Evolutionary conservation across 2,797 vertebrate species (phyloP).

Genomic region (Acanthis flammea): DNA sequence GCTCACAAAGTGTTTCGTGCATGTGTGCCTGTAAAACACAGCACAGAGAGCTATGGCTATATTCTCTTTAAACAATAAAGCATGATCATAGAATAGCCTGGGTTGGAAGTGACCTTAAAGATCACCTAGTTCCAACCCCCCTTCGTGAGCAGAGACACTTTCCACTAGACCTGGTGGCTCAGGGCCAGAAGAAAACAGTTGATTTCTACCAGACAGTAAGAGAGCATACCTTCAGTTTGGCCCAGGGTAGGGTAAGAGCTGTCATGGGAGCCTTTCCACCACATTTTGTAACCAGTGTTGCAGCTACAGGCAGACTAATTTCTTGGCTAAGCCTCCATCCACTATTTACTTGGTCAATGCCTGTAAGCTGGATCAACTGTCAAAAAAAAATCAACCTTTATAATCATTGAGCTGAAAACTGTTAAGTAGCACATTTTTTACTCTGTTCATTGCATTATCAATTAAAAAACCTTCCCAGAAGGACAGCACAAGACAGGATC

Average conservation of each 20-base stretch:
- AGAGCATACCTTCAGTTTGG: background rate
- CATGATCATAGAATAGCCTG: background rate
- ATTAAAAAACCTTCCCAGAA: background rate
- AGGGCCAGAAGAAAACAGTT: background rate
- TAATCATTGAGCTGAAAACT: background rate
- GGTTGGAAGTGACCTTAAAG: background rate
- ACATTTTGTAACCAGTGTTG: background rate
- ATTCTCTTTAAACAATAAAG: background rate
- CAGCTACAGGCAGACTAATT: background rate
- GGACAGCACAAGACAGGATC: background rate
- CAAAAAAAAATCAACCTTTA: background rate
- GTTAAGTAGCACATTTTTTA: background rate
- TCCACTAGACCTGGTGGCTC: background rate
- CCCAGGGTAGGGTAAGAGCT: background rate
- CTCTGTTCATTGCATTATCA: background rate
- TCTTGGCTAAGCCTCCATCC: background rate
- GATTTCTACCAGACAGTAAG: background rate
- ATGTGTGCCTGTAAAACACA: background rate
- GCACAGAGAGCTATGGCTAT: background rate
- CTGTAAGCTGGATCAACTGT: background rate
- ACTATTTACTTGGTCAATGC: background rate
- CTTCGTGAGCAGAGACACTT: background rate
- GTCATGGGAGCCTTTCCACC: background rate
- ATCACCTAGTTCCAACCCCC: background rate
- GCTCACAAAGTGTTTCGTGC: background rate